A percentile compares a stretch with the other conserved stretches of the same genome.
Conservation (phyloP, 2,113 vertebrate genomes). For the Amphilophus citrinellus region DNA sequence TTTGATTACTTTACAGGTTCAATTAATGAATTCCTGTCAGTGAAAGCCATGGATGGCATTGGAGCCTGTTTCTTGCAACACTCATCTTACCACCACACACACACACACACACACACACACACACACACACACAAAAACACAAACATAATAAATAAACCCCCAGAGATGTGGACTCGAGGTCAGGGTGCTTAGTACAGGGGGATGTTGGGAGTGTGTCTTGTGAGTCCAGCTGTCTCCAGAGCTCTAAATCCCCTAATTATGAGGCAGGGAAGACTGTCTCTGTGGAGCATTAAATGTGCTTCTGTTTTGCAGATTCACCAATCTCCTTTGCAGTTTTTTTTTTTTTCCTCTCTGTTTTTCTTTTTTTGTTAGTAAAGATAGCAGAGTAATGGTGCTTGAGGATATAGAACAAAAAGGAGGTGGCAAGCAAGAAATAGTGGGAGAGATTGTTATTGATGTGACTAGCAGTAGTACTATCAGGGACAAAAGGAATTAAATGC, state of each 20-base stretch:
- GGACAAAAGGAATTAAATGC: conserved; percentile 30
- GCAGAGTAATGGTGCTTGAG: conserved; percentile 49
- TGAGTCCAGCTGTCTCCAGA: conserved; percentile 67
- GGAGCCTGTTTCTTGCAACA: conserved; percentile 22
- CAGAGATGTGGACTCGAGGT: conserved; percentile 61
- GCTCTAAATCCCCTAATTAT: conserved; percentile 78
- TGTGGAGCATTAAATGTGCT: conserved; percentile 59
- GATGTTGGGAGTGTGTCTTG: conserved; percentile 60
- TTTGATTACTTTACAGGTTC: conserved; percentile 55
- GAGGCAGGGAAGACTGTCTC: conserved; percentile 62
- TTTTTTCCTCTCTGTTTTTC: conserved; percentile 11
- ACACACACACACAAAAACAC: conserved; percentile 18
- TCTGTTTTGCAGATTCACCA: conserved; percentile 60
- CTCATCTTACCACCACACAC: background rate
- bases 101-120: conserved; percentile 5
- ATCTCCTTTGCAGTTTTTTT: conserved; percentile 58
- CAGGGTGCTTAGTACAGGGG: conserved; percentile 51
- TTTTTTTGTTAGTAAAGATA: conserved; percentile 20
- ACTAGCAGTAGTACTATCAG: conserved; percentile 9
- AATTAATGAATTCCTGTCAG: conserved; percentile 61
- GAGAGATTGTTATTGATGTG: conserved; percentile 41
- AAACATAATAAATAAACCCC: conserved; percentile 42
- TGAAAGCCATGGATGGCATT: conserved; percentile 53
- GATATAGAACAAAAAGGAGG: conserved; percentile 39
- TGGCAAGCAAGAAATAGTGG: conserved; percentile 6